Evolutionary conservation across 1,140 invertebrate species (phyloP).

Genomic region (Drosophila pectinifera): DNA sequence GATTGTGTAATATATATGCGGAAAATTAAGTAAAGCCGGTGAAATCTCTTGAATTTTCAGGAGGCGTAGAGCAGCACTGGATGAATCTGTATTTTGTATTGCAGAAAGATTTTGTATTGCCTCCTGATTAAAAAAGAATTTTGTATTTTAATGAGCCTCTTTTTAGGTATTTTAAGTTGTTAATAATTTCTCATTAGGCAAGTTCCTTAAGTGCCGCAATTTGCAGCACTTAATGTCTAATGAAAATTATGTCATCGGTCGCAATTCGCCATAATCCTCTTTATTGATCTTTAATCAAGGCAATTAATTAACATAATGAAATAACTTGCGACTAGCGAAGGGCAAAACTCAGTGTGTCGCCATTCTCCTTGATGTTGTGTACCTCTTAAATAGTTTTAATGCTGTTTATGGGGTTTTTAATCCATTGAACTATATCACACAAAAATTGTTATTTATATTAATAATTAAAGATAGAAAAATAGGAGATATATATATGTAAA

Average conservation of each 20-base stretch:
- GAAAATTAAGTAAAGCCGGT: neutral
- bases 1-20: neutral
- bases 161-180: neutral
- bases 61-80: no score
- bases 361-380: constrained; percentile 2
- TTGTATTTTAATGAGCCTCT: neutral
- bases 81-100: no score
- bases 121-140: no score
- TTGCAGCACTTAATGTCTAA: neutral
- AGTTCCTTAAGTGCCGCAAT: constrained; percentile 4
- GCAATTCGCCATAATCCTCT: constrained; percentile 23
- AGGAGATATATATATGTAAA: no score
- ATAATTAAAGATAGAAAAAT: no score
- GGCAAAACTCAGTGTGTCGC: constrained; percentile 11
- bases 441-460: no score
- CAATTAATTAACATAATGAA: constrained; percentile 69
- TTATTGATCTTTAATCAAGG: constrained; percentile 69
- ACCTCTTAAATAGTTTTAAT: neutral
- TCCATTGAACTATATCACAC: no score
- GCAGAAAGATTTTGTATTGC: no score
- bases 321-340: constrained; percentile 43
- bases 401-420: neutral
- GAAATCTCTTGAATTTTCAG: neutral
- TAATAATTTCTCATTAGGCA: neutral
- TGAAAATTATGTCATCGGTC: constrained; percentile 12